Conservation (phyloP, 1,140 invertebrate species). For the Gonatopus flavifemur region DNA sequence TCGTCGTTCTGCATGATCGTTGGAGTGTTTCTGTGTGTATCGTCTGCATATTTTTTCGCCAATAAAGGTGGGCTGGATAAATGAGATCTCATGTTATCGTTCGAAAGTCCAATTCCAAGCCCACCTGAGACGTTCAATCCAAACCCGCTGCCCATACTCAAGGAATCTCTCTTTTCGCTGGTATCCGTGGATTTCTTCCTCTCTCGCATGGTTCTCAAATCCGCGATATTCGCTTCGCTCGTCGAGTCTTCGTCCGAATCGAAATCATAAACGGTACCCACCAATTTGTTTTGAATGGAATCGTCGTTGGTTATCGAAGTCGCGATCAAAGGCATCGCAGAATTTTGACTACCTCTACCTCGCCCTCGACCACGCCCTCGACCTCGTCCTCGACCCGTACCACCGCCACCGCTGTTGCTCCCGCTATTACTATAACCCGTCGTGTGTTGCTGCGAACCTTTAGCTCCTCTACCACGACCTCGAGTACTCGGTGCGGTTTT, state of each 20-base stretch:
- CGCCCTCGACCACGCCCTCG: slow-evolving; percentile 71
- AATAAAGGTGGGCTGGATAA: slow-evolving; percentile 33
- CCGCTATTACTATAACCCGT: too few species aligned
- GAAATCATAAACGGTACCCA: slow-evolving; percentile 84
- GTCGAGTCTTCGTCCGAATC: slow-evolving; percentile 82
- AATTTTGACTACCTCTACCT: slow-evolving; percentile 47
- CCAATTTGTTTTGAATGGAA: slow-evolving; percentile 73
- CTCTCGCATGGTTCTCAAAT: slow-evolving; percentile 78
- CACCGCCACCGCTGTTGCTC: too few species aligned
- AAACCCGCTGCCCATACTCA: too few species aligned
- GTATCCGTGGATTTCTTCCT: slow-evolving; percentile 75
- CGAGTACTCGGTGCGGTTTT: slow-evolving; percentile 26
- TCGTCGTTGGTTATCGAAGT: slow-evolving; percentile 53
- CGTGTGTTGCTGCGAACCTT: slow-evolving; percentile 55
- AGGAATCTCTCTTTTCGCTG: slow-evolving; percentile 63
- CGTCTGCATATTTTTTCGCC: slow-evolving; percentile 40
- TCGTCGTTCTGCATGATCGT: slow-evolving; percentile 14
- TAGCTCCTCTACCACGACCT: slow-evolving; percentile 50
- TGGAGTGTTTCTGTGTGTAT: slow-evolving; percentile 46
- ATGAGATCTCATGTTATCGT: slow-evolving; percentile 58
- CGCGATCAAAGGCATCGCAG: slow-evolving; percentile 35
- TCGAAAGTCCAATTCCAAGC: slow-evolving; percentile 50
- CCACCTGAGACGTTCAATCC: too few species aligned
- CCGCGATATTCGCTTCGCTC: slow-evolving; percentile 73
- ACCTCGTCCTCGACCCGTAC: slow-evolving; percentile 63